Evolutionary conservation across 2,888 invertebrate species (phyloP).

Genomic region (Ormyrus thymus): DNA sequence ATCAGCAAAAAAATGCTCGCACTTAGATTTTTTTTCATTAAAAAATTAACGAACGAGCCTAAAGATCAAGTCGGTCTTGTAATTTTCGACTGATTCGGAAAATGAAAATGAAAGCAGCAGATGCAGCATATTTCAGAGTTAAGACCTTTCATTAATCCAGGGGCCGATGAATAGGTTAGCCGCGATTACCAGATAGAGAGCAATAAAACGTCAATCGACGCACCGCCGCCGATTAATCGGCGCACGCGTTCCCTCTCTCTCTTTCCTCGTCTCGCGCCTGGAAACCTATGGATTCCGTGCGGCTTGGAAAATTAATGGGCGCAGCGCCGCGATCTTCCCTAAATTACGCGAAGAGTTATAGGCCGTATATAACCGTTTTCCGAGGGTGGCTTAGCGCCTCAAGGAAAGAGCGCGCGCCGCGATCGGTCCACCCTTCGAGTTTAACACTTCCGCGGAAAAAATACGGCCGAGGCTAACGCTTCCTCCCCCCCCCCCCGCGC

Average conservation of each 20-base stretch:
- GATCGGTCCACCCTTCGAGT: conserved; percentile 25
- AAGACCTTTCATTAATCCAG: conserved; percentile 28
- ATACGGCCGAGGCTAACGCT: background rate
- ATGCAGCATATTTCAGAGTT: conserved; percentile 31
- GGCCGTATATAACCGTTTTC: conserved; percentile 55
- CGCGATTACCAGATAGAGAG: conserved; percentile 11
- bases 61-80: background rate
- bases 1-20: too few species aligned
- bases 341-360: conserved; percentile 58
- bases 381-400: conserved; percentile 40
- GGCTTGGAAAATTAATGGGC: conserved; percentile 57
- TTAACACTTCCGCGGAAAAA: conserved; percentile 38
- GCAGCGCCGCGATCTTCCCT: conserved; percentile 50
- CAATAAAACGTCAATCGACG: conserved; percentile 47
- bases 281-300: conserved; percentile 48
- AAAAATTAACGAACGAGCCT: too few species aligned
- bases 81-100: conserved; percentile 21
- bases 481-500: background rate
- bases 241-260: background rate
- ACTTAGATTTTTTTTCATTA: too few species aligned
- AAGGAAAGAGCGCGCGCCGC: conserved; percentile 24
- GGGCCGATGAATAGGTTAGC: conserved; percentile 5
- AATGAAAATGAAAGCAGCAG: conserved; percentile 37
- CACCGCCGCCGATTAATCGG: conserved; percentile 44
- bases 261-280: background rate